These are phyloP conservation scores for Origma solitaria DNA, from an alignment of 2,113 vertebrate genomes.

Conservation along the genomic window DNA sequence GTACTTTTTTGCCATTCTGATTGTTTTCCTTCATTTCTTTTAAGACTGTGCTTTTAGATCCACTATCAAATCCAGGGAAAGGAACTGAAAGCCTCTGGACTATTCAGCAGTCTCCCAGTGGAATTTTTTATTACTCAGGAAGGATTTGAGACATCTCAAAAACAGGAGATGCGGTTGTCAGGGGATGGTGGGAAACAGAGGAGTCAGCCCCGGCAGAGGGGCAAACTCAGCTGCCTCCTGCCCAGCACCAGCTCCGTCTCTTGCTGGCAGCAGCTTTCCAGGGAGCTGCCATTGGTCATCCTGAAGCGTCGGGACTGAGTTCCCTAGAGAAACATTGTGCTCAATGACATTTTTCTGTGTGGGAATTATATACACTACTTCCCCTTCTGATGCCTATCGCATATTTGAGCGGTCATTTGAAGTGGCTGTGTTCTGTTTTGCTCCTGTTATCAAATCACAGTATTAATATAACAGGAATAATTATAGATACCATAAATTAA, in stretches of 20 bases:
- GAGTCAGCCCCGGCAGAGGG: not conserved
- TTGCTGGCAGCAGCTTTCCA: not conserved
- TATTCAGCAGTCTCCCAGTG: not conserved
- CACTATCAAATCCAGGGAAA: not conserved
- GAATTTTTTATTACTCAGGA: not conserved
- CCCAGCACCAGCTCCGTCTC: not conserved
- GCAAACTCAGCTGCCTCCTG: not conserved
- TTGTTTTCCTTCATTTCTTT: not conserved
- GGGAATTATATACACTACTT: constrained; percentile 53
- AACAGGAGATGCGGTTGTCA: not conserved
- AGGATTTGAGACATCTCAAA: constrained; percentile 34
- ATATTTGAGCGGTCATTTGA: constrained; percentile 15
- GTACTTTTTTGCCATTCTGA: not conserved
- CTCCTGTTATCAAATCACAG: constrained; percentile 14
- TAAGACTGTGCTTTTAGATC: not conserved
- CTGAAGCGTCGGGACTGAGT: not conserved
- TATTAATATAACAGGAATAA: constrained; percentile 25
- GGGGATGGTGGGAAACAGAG: not conserved
- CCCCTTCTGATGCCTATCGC: constrained; percentile 45
- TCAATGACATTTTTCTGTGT: constrained; percentile 49
- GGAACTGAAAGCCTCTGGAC: not conserved
- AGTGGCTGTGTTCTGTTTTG: constrained; percentile 1
- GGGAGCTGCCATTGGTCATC: not conserved
- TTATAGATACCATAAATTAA: constrained; percentile 26
- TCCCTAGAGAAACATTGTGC: constrained; percentile 34